These are phyloP conservation scores for Malacosoma neustria DNA, from an alignment of 2,888 invertebrate genomes.

Conservation along the genomic window DNA sequence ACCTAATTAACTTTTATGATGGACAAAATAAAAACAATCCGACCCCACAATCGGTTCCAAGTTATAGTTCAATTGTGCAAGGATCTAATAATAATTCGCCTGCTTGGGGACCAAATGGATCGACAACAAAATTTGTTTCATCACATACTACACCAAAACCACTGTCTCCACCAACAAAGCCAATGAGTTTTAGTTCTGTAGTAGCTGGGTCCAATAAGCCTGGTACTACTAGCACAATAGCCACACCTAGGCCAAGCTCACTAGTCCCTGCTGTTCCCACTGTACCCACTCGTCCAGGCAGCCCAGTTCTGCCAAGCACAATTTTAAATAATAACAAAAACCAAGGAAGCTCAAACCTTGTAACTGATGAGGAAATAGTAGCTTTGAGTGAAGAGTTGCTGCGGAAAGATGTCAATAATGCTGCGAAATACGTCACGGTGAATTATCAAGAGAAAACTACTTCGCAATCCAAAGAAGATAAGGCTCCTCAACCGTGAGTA, in stretches of 20 bases:
- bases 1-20: constrained; percentile 54
- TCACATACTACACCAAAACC: constrained; percentile 18
- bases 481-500: constrained; percentile 85
- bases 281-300: constrained; percentile 22
- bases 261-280: constrained; percentile 14
- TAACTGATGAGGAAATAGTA: constrained; percentile 77
- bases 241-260: constrained; percentile 26
- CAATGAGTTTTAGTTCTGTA: constrained; percentile 43
- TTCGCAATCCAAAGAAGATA: constrained; percentile 79
- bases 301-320: constrained; percentile 53
- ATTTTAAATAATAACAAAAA: constrained; percentile 50
- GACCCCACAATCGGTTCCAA: constrained; percentile 33
- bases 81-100: constrained; percentile 23
- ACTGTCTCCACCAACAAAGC: constrained; percentile 28
- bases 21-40: constrained; percentile 27
- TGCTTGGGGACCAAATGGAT: constrained; percentile 10
- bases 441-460: constrained; percentile 85
- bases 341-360: constrained; percentile 25
- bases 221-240: constrained; percentile 13
- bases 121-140: constrained; percentile 13
- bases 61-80: constrained; percentile 52
- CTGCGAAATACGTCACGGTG: constrained; percentile 79
- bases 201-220: constrained; percentile 40
- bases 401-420: constrained; percentile 83
- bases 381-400: constrained; percentile 82